These are phyloP conservation scores for Notothenia coriiceps DNA, from an alignment of 2,113 vertebrate genomes.

Conservation along the genomic window DNA sequence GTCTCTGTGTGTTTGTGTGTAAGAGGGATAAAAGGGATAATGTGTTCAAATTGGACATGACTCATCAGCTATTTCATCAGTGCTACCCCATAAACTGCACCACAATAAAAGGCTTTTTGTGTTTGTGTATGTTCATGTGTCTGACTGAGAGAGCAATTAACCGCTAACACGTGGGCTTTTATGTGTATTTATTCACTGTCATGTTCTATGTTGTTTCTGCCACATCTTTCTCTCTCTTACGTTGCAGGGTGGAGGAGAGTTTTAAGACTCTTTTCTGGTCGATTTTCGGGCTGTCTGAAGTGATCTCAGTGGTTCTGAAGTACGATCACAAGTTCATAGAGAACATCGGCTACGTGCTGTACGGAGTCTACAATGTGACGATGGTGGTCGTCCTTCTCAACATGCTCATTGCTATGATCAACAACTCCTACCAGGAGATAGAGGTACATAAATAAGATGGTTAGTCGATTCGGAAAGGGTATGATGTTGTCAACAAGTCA, in stretches of 20 bases:
- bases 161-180: background rate
- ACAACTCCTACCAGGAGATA: constrained; percentile 99
- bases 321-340: constrained; percentile 99
- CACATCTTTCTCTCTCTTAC: constrained; percentile 2
- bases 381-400: constrained; percentile 99
- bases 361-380: constrained; percentile 96
- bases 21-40: constrained; percentile 29
- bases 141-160: constrained; percentile 21
- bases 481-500: constrained; percentile 41
- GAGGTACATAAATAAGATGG: constrained; percentile 84
- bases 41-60: constrained; percentile 63
- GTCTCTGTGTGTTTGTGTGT: constrained; percentile 2
- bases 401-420: constrained; percentile 99
- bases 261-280: constrained; percentile 99
- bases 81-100: constrained; percentile 60
- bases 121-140: constrained; percentile 7
- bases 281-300: constrained; percentile 97
- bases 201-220: constrained; percentile 8
- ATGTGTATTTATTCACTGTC: constrained; percentile 19
- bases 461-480: constrained; percentile 2
- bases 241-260: constrained; percentile 94
- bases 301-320: constrained; percentile 98
- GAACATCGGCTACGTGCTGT: constrained; percentile 97
- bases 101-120: constrained; percentile 21
- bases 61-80: constrained; percentile 71